Conservation (phyloP, 2,888 invertebrate species). For the Lumbricus terrestris region DNA sequence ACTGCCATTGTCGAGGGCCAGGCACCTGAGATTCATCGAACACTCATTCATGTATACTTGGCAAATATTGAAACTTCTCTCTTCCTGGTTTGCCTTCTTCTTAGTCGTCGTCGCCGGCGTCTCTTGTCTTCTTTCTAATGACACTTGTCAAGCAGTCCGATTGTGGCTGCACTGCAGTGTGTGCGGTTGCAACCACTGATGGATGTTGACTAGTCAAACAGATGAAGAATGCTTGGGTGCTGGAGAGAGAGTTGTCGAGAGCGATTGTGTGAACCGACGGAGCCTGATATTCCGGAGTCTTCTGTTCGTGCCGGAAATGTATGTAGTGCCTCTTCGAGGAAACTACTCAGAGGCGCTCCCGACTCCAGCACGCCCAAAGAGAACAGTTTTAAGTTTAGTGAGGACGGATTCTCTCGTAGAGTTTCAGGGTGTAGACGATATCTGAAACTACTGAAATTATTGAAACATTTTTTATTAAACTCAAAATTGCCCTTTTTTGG, state of each 20-base stretch:
- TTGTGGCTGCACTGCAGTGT: background rate
- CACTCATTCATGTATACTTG: background rate
- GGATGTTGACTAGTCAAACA: background rate
- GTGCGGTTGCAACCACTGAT: background rate
- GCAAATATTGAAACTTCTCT: background rate
- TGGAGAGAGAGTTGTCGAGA: background rate
- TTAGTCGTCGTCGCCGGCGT: background rate
- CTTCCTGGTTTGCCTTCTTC: constrained; percentile 3
- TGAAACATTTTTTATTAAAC: too few species aligned
- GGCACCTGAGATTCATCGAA: background rate
- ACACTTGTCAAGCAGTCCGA: background rate
- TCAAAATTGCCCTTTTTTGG: too few species aligned
- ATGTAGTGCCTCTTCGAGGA: too few species aligned
- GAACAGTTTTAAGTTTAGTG: too few species aligned
- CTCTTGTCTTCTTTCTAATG: background rate
- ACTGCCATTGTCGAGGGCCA: background rate
- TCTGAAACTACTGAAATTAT: too few species aligned
- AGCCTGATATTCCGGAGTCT: background rate
- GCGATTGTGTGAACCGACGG: background rate
- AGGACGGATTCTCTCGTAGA: too few species aligned
- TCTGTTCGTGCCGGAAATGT: too few species aligned
- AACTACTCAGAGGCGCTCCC: too few species aligned
- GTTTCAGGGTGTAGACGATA: too few species aligned
- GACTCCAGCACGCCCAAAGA: too few species aligned
- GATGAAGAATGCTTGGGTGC: background rate